Conservation (phyloP, 2,113 vertebrate genomes). For the Pterocles orientalis region DNA sequence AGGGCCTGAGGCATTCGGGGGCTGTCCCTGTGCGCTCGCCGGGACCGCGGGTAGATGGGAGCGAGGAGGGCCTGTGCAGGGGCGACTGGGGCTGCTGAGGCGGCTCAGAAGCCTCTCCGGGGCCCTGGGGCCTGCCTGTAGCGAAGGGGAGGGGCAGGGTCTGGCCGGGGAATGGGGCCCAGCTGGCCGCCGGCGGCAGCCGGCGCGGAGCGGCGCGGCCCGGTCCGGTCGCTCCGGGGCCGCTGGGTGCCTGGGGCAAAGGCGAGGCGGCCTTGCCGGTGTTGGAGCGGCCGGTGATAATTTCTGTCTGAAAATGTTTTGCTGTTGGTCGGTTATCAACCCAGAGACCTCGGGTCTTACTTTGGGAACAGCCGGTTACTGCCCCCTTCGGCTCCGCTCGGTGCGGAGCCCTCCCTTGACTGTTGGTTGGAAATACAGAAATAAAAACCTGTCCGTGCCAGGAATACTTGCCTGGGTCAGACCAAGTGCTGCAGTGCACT, state of each 20-base stretch:
- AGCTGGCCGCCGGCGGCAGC: too few species aligned
- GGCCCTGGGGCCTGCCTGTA: too few species aligned
- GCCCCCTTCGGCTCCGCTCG: not conserved
- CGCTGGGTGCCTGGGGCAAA: not conserved
- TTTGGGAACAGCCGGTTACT: not conserved
- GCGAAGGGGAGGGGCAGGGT: not conserved
- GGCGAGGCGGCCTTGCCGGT: fast-evolving
- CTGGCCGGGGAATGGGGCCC: too few species aligned
- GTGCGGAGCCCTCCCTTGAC: not conserved
- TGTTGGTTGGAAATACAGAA: not conserved
- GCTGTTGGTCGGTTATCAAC: not conserved
- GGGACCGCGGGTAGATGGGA: not conserved
- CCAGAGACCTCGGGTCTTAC: too few species aligned
- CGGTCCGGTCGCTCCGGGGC: too few species aligned
- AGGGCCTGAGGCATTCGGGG: not conserved
- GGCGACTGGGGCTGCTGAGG: too few species aligned
- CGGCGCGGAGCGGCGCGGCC: too few species aligned
- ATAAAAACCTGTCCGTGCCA: fast-evolving
- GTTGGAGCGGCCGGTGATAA: not conserved
- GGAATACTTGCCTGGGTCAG: not conserved
- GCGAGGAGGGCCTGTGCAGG: too few species aligned
- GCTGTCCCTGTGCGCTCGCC: not conserved
- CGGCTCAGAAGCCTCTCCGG: not conserved
- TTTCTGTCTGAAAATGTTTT: fast-evolving
- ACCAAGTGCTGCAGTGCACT: fast-evolving